Evolutionary conservation across 2,113 vertebrate species (phyloP).

Genomic region (Perccottus glenii): DNA sequence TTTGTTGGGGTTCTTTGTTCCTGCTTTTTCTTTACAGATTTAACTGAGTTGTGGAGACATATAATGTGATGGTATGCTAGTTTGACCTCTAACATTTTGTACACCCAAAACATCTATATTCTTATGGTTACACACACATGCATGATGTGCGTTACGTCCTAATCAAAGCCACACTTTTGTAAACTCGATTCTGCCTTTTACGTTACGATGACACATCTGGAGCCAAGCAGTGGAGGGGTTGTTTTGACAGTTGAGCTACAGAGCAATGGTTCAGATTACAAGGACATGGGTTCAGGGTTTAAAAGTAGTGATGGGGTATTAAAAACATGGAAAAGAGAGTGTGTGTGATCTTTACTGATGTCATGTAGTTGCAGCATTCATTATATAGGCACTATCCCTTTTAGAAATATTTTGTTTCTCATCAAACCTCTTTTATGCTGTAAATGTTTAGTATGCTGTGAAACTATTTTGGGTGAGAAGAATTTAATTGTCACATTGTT

Average conservation of each 20-base stretch:
- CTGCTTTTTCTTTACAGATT: constrained; percentile 77
- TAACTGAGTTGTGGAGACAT: constrained; percentile 48
- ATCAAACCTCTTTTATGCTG: constrained; percentile 8
- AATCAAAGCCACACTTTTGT: constrained; percentile 54
- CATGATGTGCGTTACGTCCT: constrained; percentile 30
- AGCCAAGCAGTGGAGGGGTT: constrained; percentile 41
- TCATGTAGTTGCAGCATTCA: not conserved
- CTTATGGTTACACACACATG: constrained; percentile 8
- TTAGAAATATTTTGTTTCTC: constrained; percentile 11
- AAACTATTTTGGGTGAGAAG: not conserved
- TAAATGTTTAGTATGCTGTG: not conserved
- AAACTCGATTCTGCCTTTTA: constrained; percentile 7
- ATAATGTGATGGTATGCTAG: constrained; percentile 72
- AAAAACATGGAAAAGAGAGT: not conserved
- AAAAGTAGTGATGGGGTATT: constrained; percentile 12
- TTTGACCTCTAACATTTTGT: constrained; percentile 70
- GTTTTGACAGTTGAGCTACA: constrained; percentile 71
- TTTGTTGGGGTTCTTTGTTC: constrained; percentile 84
- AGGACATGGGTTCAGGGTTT: constrained; percentile 43
- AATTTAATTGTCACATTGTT: not conserved
- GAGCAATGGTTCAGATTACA: constrained; percentile 45
- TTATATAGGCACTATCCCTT: too few species aligned
- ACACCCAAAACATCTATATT: constrained; percentile 11
- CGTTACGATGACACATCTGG: constrained; percentile 61
- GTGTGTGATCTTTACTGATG: not conserved